A percentile compares a stretch with the other conserved stretches of the same genome.
These are phyloP conservation scores for Urocynchramus pylzowi DNA, from an alignment of 2,113 vertebrate genomes.

Conservation along the genomic window DNA sequence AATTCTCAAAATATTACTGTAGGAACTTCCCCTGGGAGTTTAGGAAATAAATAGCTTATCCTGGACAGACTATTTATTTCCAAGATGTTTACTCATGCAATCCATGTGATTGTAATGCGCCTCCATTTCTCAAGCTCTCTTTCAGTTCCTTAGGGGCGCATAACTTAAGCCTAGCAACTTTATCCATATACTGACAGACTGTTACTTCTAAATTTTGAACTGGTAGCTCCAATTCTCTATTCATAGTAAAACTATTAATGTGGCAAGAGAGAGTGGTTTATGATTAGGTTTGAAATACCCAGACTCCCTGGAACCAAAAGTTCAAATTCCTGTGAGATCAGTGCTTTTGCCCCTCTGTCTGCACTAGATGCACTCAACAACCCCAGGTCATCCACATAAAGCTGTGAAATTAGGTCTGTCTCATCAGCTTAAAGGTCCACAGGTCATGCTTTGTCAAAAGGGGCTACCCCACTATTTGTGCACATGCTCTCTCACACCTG, in stretches of 20 bases:
- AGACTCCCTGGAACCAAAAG: conserved; percentile 5
- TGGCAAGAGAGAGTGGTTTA: not conserved
- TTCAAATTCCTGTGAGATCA: not conserved
- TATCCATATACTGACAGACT: not conserved
- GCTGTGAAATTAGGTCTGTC: not conserved
- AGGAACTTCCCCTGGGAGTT: conserved; percentile 18
- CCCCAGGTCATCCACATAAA: not conserved
- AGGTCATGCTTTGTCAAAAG: not conserved
- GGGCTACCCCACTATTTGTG: not conserved
- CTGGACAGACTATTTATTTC: conserved; percentile 63
- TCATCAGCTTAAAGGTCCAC: not conserved
- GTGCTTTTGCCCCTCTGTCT: not conserved
- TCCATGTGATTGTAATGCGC: conserved; percentile 58
- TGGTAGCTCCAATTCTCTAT: conserved; percentile 16
- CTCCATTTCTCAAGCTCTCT: conserved; percentile 58
- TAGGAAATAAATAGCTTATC: conserved; percentile 63
- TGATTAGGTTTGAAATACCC: conserved; percentile 8
- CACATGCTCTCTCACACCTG: not conserved
- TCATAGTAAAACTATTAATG: conserved; percentile 29
- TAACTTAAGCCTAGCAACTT: conserved; percentile 37
- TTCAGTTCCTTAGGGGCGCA: conserved; percentile 36
- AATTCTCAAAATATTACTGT: conserved; percentile 51
- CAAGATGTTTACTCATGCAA: conserved; percentile 51
- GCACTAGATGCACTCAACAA: not conserved
- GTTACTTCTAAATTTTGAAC: conserved; percentile 19